Evolutionary conservation across 2,888 invertebrate species (phyloP), one percentile per base, ranked within the genome.

Genomic region (Ceraclea dissimilis): DNA sequence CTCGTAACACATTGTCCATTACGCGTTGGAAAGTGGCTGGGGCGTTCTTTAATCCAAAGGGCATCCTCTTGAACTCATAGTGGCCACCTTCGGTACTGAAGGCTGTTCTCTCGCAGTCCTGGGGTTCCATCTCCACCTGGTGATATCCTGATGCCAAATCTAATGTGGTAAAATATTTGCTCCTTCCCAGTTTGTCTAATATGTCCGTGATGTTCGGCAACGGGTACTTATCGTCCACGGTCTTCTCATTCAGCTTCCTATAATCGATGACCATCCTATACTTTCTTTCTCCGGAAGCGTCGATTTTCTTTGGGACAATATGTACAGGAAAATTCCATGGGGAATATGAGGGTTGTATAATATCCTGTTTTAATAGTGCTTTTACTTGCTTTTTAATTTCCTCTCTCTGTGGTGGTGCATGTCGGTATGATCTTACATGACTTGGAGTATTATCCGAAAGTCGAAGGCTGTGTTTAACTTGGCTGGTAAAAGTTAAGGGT

Each of bases 201-300:
- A 59, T 61, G 10, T 61, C 58, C 2, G 48, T 49, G 21, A 61
- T 62, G 49, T 60, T 60, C 2, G 63, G 64, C 6, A 65, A 34
- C 2, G 63, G 64, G 54, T 60, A 64, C 56, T 56, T 56, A 21
- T 70, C 68, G 2, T 63, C 65, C 0, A 68, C 63, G 1, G 70
- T 70, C 39, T 64, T 65, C 11, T 69, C 64, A 55, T 72, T 72
- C 43, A 71, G 44, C 56, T 68, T 66, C 44, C 68, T 54, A 55
- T 67, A 71, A 57, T 71, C 69, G 2, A 70, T 65, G 2, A 70
- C 70, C 18, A 70, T 55, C 19, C 68, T 56, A 65, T 63, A 68
- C 59, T 64, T 64, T 17, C 54, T 58, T 46, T 46, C 6, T 16
- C 66, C 65, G 1, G 63, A 54, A 6, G 64, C 52, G 52, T 68